Evolutionary conservation across 2,797 vertebrate species (phyloP).

Genomic region (Propithecus perrieri): DNA sequence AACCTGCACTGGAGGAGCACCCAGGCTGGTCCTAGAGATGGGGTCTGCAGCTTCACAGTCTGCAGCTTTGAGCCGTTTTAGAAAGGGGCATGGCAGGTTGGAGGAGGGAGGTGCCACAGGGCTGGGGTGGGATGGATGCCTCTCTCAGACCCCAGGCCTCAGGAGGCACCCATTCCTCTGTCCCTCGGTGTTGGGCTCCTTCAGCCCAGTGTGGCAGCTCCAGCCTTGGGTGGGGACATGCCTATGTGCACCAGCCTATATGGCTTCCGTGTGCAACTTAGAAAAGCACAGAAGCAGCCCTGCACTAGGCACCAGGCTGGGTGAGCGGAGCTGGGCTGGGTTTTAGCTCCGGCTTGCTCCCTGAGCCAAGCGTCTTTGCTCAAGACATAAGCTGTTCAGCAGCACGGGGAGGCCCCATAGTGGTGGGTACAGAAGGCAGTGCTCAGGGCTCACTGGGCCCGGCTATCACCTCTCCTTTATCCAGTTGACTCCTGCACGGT

Average conservation of each 20-base stretch:
- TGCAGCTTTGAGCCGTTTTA: background rate
- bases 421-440: rapidly evolving
- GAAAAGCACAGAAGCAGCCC: background rate
- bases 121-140: background rate
- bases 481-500: background rate
- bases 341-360: background rate
- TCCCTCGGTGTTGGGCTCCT: background rate
- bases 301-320: rapidly evolving
- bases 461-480: background rate
- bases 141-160: background rate
- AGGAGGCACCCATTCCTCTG: no score
- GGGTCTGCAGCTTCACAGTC: background rate
- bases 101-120: rapidly evolving
- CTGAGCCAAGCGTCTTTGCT: background rate
- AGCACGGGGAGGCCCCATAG: background rate
- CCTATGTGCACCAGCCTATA: rapidly evolving
- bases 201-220: background rate
- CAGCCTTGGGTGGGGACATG: background rate
- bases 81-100: background rate
- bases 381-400: background rate
- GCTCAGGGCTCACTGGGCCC: background rate
- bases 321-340: background rate
- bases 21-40: background rate
- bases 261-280: background rate
- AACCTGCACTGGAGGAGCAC: background rate